Conservation (phyloP, 2,113 vertebrate species). For the Istiophorus platypterus region DNA sequence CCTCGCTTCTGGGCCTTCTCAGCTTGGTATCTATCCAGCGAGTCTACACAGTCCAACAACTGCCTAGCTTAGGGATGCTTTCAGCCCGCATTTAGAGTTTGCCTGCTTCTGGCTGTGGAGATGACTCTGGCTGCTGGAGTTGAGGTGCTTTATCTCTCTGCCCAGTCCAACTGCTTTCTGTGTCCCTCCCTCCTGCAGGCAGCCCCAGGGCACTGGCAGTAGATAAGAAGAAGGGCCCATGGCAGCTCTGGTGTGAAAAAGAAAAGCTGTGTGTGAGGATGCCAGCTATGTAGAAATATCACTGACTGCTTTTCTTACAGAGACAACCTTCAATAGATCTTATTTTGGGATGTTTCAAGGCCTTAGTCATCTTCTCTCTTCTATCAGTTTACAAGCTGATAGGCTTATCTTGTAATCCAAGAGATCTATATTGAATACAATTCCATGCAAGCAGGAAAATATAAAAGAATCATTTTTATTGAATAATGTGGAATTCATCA, state of each 20-base stretch:
- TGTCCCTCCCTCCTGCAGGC: constrained; percentile 73
- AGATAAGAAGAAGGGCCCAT: constrained; percentile 79
- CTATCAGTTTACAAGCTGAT: constrained; percentile 3
- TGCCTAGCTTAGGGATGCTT: constrained; percentile 58
- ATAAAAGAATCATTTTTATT: neutral
- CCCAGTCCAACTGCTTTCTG: constrained; percentile 81
- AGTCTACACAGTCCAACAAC: constrained; percentile 48
- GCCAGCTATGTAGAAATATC: constrained; percentile 49
- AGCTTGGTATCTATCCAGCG: constrained; percentile 61
- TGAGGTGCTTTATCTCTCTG: constrained; percentile 80
- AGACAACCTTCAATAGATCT: constrained; percentile 27
- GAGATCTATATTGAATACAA: neutral
- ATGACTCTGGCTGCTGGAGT: constrained; percentile 55
- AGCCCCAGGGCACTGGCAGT: constrained; percentile 72
- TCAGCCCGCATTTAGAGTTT: constrained; percentile 58
- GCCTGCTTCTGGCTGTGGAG: constrained; percentile 63
- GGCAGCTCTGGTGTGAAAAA: constrained; percentile 56
- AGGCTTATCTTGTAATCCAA: neutral
- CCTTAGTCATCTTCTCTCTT: constrained; percentile 3
- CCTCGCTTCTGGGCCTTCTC: constrained; percentile 58
- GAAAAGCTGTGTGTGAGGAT: constrained; percentile 49
- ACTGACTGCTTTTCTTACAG: constrained; percentile 36
- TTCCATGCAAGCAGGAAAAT: neutral
- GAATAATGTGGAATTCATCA: neutral
- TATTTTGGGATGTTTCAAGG: constrained; percentile 27